These are phyloP conservation scores for Macrophya annulata DNA, from an alignment of 2,888 invertebrate species.

Conservation along the genomic window DNA sequence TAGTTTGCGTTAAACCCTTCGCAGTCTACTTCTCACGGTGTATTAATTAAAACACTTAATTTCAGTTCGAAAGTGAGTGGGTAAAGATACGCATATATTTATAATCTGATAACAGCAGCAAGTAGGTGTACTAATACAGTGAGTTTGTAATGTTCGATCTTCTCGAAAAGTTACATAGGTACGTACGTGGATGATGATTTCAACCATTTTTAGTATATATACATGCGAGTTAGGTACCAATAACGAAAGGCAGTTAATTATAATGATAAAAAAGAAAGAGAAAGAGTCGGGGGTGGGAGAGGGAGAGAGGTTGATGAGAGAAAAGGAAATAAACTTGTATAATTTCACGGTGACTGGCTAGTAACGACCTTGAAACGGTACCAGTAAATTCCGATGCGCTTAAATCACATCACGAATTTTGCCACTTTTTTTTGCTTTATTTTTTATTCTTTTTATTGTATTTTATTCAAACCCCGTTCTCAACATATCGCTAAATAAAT, in stretches of 20 bases:
- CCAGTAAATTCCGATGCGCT: conserved; percentile 45
- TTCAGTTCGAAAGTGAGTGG: neutral
- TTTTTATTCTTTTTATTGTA: neutral
- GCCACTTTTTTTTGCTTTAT: conserved; percentile 1
- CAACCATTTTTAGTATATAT: neutral
- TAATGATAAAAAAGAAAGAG: conserved; percentile 12
- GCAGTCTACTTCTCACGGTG: neutral
- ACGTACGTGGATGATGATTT: neutral
- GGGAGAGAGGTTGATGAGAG: neutral
- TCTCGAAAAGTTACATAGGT: neutral
- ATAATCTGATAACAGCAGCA: neutral
- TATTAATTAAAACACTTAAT: neutral
- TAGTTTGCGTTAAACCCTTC: neutral
- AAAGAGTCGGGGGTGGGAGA: no score
- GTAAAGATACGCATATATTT: neutral
- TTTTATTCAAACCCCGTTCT: neutral
- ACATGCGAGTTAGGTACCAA: neutral
- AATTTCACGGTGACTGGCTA: conserved; percentile 46
- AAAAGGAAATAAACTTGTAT: conserved; percentile 30
- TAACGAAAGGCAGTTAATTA: conserved; percentile 11
- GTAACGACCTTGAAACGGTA: conserved; percentile 54
- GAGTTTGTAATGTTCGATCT: neutral
- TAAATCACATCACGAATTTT: conserved; percentile 38
- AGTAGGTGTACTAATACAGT: neutral
- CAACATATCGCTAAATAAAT: neutral